Evolutionary conservation across 1,140 invertebrate genomes (phyloP).

Genomic region (Delia radicum): DNA sequence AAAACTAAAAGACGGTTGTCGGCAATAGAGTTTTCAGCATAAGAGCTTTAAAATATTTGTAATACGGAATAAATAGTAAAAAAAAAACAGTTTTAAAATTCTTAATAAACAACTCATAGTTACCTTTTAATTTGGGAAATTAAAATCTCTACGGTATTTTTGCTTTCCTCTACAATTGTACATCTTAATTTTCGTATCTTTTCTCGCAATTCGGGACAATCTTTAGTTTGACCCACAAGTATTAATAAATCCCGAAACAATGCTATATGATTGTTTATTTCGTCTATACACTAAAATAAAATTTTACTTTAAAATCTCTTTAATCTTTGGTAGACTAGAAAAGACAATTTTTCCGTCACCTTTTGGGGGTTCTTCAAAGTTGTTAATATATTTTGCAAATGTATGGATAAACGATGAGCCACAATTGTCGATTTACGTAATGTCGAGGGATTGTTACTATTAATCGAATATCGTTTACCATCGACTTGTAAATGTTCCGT

Average conservation of each 20-base stretch:
- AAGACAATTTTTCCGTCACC: neutral
- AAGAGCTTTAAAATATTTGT: too few relatives aligned
- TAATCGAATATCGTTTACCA: neutral
- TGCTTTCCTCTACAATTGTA: slow-evolving; percentile 81
- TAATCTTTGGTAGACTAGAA: neutral
- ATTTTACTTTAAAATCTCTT: neutral
- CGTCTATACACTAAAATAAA: slow-evolving; percentile 74
- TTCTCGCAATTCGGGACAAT: slow-evolving; percentile 83
- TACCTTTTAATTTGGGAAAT: slow-evolving; percentile 68
- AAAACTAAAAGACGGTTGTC: slow-evolving; percentile 60
- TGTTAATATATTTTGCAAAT: slow-evolving; percentile 43
- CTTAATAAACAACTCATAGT: too few relatives aligned
- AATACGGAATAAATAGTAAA: too few relatives aligned
- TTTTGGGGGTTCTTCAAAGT: slow-evolving; percentile 46
- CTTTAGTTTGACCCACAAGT: slow-evolving; percentile 78
- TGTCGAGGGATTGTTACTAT: neutral
- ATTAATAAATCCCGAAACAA: slow-evolving; percentile 83
- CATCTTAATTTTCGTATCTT: slow-evolving; percentile 78
- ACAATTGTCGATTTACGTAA: slow-evolving; percentile 39
- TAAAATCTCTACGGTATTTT: slow-evolving; percentile 76
- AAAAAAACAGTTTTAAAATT: too few relatives aligned
- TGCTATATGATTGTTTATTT: slow-evolving; percentile 87
- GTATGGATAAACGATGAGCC: slow-evolving; percentile 46
- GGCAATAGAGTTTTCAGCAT: slow-evolving; percentile 55
- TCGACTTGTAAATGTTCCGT: neutral